Evolutionary conservation across 2,113 vertebrate genomes (phyloP).

Genomic region (Phylloscopus trochiloides): DNA sequence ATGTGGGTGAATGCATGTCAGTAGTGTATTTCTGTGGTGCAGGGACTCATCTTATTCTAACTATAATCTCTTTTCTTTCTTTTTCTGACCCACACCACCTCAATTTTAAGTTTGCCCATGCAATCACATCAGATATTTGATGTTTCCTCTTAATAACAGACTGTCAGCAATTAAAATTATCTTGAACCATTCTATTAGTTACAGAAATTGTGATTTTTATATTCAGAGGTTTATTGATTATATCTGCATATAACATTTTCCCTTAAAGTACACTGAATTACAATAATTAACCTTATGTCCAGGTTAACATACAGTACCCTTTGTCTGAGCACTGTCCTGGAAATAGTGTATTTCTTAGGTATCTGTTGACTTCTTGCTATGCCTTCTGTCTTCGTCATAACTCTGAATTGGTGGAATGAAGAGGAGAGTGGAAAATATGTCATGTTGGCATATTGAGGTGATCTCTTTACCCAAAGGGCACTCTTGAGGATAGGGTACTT

Average conservation of each 20-base stretch:
- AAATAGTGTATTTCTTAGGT: background rate
- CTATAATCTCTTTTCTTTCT: background rate
- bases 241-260: conserved; percentile 2
- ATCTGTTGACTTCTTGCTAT: background rate
- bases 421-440: background rate
- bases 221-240: conserved; percentile 41
- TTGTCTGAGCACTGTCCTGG: background rate
- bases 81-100: background rate
- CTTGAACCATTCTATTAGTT: conserved; percentile 50
- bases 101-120: conserved; percentile 17
- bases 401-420: background rate
- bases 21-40: background rate
- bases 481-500: background rate
- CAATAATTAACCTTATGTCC: conserved; percentile 27
- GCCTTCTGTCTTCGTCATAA: background rate
- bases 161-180: conserved; percentile 39
- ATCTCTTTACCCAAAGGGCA: background rate
- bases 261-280: conserved; percentile 18
- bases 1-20: background rate
- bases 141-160: background rate
- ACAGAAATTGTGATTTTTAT: conserved; percentile 34
- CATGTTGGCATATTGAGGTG: background rate
- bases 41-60: background rate
- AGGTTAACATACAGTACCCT: background rate
- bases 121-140: conserved; percentile 11